Percentiles rank a stretch among this genome's conserved stretches.
phyloP scores from a whole-genome alignment of 2,113 vertebrate genomes.

The Salvelinus sp. region DNA sequence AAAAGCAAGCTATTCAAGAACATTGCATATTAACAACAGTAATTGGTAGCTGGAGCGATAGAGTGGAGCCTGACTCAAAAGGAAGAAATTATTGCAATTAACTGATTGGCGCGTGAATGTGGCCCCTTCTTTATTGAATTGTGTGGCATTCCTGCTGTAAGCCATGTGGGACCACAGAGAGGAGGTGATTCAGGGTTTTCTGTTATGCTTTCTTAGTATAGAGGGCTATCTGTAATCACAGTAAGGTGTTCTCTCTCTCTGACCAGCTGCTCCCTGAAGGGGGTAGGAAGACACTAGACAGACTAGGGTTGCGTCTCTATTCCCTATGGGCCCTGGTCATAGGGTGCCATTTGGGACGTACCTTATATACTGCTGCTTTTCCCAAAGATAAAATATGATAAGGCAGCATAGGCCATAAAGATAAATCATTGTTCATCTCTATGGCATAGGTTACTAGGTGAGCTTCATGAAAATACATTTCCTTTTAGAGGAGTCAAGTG shows the following conservation, averaged over 20 bases:
- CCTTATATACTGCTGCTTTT: too few species aligned
- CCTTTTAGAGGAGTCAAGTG: not conserved
- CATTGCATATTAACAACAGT: constrained; percentile 33
- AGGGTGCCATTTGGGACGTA: too few species aligned
- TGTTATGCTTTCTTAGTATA: not conserved
- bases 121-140: constrained; percentile 17
- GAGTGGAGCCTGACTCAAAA: constrained; percentile 2
- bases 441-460: too few species aligned
- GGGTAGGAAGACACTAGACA: not conserved
- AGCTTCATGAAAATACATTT: not conserved
- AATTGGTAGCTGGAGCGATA: constrained; percentile 35
- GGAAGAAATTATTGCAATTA: constrained; percentile 56
- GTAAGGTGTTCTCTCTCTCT: not conserved
- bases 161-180: constrained; percentile 4
- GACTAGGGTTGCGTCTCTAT: not conserved
- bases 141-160: constrained; percentile 28
- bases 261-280: not conserved
- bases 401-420: too few species aligned
- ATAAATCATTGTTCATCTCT: too few species aligned
- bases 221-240: not conserved
- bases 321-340: too few species aligned
- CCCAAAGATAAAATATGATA: too few species aligned
- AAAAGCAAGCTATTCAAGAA: constrained; percentile 28
- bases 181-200: not conserved
- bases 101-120: constrained; percentile 32